phyloP scores from a whole-genome alignment of 2,888 invertebrate genomes.

The Taphrorychus bicolor region DNA sequence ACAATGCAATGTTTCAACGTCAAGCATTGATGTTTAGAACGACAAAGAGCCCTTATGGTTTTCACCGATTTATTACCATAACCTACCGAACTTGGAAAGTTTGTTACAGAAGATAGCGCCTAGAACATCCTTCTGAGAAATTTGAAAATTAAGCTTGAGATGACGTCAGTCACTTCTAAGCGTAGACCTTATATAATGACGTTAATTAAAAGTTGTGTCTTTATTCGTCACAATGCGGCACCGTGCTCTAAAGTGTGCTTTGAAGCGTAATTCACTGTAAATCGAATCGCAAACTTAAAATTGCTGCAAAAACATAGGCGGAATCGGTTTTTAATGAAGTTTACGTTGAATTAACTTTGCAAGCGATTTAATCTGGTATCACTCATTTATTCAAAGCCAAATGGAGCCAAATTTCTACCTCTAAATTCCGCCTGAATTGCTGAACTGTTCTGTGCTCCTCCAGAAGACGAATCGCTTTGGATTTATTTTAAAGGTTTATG shows the following conservation, averaged over 20 bases:
- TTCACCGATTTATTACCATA: constrained; percentile 22
- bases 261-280: neutral
- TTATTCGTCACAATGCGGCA: neutral
- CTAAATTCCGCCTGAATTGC: neutral
- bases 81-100: constrained; percentile 9
- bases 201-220: constrained; percentile 2
- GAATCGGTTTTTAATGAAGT: neutral
- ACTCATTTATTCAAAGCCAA: neutral
- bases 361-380: neutral
- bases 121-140: constrained; percentile 16
- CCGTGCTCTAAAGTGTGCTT: neutral
- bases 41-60: too few species aligned
- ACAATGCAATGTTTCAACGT: too few species aligned
- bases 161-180: neutral
- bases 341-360: neutral
- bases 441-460: neutral
- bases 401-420: neutral
- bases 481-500: neutral
- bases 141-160: neutral
- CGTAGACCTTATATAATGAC: neutral
- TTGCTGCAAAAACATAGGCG: neutral
- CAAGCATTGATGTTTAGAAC: too few species aligned
- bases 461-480: neutral
- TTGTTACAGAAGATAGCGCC: too few species aligned
- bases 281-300: neutral